phyloP scores from a whole-genome alignment of 2,797 vertebrate species.

The Alosa sapidissima region DNA sequence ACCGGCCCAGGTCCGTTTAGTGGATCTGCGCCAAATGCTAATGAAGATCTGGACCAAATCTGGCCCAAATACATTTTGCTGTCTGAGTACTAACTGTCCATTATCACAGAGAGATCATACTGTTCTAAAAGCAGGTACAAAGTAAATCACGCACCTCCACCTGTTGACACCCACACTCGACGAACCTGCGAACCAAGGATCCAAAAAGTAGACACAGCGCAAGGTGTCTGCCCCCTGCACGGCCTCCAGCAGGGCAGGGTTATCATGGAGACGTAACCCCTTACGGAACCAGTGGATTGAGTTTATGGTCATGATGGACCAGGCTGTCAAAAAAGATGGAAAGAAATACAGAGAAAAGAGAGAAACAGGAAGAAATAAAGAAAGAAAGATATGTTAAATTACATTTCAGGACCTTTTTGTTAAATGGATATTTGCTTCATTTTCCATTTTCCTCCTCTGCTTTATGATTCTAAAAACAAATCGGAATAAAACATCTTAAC shows the following conservation, averaged over 20 bases:
- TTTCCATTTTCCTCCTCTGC: background rate
- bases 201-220: conserved; percentile 62
- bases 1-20: no score
- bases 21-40: no score
- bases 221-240: conserved; percentile 48
- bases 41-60: no score
- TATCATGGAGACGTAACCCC: conserved; percentile 62
- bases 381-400: background rate
- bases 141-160: conserved; percentile 56
- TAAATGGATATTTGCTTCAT: background rate
- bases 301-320: conserved; percentile 42
- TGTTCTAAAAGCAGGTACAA: background rate
- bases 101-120: background rate
- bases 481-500: background rate
- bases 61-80: no score
- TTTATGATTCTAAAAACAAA: background rate
- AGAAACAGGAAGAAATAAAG: background rate
- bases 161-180: conserved; percentile 62
- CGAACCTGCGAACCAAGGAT: conserved; percentile 63
- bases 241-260: conserved; percentile 57
- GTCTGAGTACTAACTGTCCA: background rate
- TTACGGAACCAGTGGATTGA: conserved; percentile 65
- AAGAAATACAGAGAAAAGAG: background rate
- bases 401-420: background rate
- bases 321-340: background rate